Base-by-base conservation (phyloP, 1,140 invertebrate genomes). In the Mactra quadrangularis region DNA sequence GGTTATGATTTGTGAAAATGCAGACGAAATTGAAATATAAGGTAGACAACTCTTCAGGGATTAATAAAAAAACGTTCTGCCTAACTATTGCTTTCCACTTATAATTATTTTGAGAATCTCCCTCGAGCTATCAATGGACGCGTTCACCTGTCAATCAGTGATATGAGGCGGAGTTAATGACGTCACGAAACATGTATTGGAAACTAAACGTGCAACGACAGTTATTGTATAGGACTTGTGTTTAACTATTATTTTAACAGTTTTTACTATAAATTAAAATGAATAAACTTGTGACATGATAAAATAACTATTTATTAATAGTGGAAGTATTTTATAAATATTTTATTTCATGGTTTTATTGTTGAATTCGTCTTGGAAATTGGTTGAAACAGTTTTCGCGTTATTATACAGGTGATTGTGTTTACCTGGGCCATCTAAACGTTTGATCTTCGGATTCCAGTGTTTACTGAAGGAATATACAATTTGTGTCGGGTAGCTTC, bases 361-460 rank as follows among this genome's bases (percentile, higher is more conserved):
- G 0, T 7, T 11, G 47, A 68, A 68, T 29, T 2, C 4, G 45
- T 15, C 41, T 17, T 17, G 17, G 29, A 50, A 50, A 68, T 31
- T 15, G 47, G 41, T 68, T 38, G 64, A 68, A 45, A 50, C 64
- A 50, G 64, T 68, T 50, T 68, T 68, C 64, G 64, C 45, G 64
- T 68, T 41, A 41, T 41, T 68, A 25, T 68, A 68, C 64, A 68
- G 64, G 64, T 68, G 41, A 68, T 31, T 68, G 31, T 68, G 64
- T 68, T 68, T 68, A 68, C 64, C 64, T 68, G 64, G 6, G 25
- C 64, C 64, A 50, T 68, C 64, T 29, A 68, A 68, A 68, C 64
- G 76, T 78, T 78, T 78, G 76, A 78, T 78, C 60, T 53, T 66
- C 22, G 52, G 76, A 78, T 78, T 60, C 35, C 27, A 55, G 62